Evolutionary conservation across 2,888 invertebrate genomes (phyloP).

Genomic region (Drosophila mulleri): DNA sequence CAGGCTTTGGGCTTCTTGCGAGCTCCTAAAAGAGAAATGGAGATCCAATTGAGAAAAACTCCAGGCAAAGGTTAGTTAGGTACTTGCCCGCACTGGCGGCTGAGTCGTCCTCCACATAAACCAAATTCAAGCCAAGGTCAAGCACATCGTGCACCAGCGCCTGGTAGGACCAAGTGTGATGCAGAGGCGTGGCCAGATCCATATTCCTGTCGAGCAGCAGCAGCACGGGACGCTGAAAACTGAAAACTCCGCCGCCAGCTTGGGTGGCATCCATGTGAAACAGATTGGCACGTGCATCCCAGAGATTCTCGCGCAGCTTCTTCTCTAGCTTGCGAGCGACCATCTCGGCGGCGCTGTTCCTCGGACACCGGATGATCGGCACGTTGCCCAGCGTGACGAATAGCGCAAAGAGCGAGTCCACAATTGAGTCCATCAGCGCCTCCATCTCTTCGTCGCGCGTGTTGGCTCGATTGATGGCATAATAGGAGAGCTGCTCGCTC

Average conservation of each 20-base stretch:
- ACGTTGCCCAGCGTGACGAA: conserved; percentile 96
- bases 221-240: conserved; percentile 96
- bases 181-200: conserved; percentile 98
- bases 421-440: conserved; percentile 95
- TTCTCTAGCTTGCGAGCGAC: conserved; percentile 98
- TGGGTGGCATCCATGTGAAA: conserved; percentile 95
- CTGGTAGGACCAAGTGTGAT: conserved; percentile 99
- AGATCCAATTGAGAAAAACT: too few species aligned
- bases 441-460: conserved; percentile 98
- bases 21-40: conserved; percentile 86
- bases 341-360: conserved; percentile 99
- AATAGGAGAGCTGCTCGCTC: conserved; percentile 95
- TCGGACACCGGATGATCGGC: conserved; percentile 88
- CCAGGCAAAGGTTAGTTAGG: too few species aligned
- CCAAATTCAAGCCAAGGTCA: conserved; percentile 94
- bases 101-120: conserved; percentile 89
- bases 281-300: conserved; percentile 98
- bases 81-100: conserved; percentile 75
- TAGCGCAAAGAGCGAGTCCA: conserved; percentile 98
- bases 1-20: conserved; percentile 93
- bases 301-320: conserved; percentile 97
- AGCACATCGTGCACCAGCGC: conserved; percentile 98
- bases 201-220: conserved; percentile 96
- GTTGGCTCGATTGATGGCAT: conserved; percentile 97
- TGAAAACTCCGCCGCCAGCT: conserved; percentile 89